Base-by-base conservation (phyloP, 2,888 invertebrate genomes). In the Didymodactylos carnosus region DNA sequence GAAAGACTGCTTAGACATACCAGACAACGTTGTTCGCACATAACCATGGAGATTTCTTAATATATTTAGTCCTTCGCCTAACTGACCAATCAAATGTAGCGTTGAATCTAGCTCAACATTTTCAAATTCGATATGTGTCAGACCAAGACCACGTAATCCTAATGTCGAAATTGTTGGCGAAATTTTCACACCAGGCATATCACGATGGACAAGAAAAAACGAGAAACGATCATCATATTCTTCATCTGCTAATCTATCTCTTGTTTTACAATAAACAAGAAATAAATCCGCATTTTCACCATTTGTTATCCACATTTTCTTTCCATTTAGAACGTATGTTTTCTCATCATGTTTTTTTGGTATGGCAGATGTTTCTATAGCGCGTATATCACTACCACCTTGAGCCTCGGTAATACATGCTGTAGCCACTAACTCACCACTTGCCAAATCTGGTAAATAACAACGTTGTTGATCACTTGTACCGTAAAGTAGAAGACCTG, bases 261-360 rank as follows among this genome's bases (percentile, higher is more conserved):
- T 81, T 0, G 87, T 87, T 79, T 86, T 84, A 0, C 88, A 88
- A 79, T 89, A 85, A 0, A 90, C 88, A 5, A 90, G 82, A 76
- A 88, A 89, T 0, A 89, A 79, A 78, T 89, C 87, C 0, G 89
- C 88, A 39, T 85, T 83, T n/a, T 84, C 83, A 39, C 87, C 88
- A 81, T 88, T 88, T 0, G 87, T 83, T 14, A 89, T 87, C 85
- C 85, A 87, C 35, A 84, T 82, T 81, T 88, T 88, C 62, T 82
- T 81, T 0, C 88, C 89, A 77, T 84, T 86, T 0, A 89, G 76
- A 41, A 84, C 78, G 87, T 87, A 89, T 8, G 80, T 80, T 46
- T 85, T 85, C 1, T 85, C 84, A 78, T 87, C 86, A 3, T 81
- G 69, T 11, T 70, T 40, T 35, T 27, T 43, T 23, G 5, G 19